Evolutionary conservation across 2,888 invertebrate genomes (phyloP).

Genomic region (Melikaiella ostensackeni): DNA sequence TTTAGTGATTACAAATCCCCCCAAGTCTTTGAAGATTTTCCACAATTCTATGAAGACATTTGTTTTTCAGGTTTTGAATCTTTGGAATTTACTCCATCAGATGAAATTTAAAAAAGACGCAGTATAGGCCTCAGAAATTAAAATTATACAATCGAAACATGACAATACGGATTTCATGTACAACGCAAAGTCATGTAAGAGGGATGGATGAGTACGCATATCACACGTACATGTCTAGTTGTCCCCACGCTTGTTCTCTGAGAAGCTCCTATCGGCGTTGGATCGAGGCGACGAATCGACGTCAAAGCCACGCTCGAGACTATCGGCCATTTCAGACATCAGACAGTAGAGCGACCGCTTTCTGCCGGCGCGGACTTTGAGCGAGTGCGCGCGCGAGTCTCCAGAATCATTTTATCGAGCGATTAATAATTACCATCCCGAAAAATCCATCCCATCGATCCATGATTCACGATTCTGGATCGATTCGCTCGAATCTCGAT

Average conservation of each 20-base stretch:
- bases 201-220: slow-evolving; percentile 6
- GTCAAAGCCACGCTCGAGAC: slow-evolving; percentile 45
- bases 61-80: too few relatives aligned
- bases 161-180: not conserved
- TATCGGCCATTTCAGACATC: slow-evolving; percentile 48
- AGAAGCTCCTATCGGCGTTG: not conserved
- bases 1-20: too few relatives aligned
- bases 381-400: slow-evolving; percentile 41
- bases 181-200: not conserved
- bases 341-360: slow-evolving; percentile 66
- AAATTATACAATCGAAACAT: not conserved
- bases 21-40: too few relatives aligned
- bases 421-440: slow-evolving; percentile 31
- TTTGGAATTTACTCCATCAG: too few relatives aligned
- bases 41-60: too few relatives aligned
- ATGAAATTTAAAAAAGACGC: too few relatives aligned
- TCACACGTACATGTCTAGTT: slow-evolving; percentile 5
- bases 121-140: too few relatives aligned
- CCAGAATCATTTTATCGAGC: slow-evolving; percentile 36
- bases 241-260: slow-evolving; percentile 27
- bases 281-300: slow-evolving; percentile 3
- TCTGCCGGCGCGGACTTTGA: slow-evolving; percentile 58
- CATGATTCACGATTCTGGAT: not conserved
- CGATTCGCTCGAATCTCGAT: slow-evolving; percentile 20
- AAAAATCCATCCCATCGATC: slow-evolving; percentile 12